Evolutionary conservation across 2,888 invertebrate species (phyloP), one percentile per base, ranked within the genome.

Genomic region (Temnothorax ravouxi): DNA sequence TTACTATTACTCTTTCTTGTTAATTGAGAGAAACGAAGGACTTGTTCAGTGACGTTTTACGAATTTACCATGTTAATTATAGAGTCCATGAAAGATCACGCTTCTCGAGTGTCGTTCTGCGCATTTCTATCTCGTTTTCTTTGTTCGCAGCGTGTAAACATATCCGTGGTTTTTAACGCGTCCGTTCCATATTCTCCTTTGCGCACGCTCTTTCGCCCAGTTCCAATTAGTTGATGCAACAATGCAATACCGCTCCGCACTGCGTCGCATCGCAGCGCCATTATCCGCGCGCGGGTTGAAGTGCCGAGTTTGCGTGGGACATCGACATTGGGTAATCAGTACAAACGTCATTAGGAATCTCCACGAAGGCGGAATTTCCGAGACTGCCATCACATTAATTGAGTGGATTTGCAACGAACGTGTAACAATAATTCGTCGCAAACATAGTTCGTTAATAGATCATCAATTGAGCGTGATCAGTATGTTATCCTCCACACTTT

Each of bases 151-250:
- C 25, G n/a, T 38, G 38, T 18, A 50, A 41, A 69, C 25, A 52
- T 8, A 38, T 29, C 38, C 41, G 9, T 25, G 13, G 4, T 25
- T 67, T 67, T 52, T 34, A 25, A 25, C 76, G 41, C 25, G 52
- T 47, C 25, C 21, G 25, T 71, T 15, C 8, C n/a, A 8, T 52
- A 8, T 52, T 25, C 76, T 34, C 25, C 41, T 25, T 61, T 50
- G 5, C 67, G 72, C 77, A 59, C 66, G 67, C 69, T 79, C 84
- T 85, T 87, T 81, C 77, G 81, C 82, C 67, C 29, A 29, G 29
- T 29, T 89, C 84, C 88, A 88, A 88, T 88, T 89, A 89, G 89
- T 89, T 86, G 87, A 86, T 86, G 84, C 83, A 82, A 89, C 89
- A 89, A 89, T 89, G 64, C 85, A 56, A 44, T 67, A 38, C 38